Conservation (phyloP, 1,140 invertebrate genomes). For the Homarus americanus region DNA sequence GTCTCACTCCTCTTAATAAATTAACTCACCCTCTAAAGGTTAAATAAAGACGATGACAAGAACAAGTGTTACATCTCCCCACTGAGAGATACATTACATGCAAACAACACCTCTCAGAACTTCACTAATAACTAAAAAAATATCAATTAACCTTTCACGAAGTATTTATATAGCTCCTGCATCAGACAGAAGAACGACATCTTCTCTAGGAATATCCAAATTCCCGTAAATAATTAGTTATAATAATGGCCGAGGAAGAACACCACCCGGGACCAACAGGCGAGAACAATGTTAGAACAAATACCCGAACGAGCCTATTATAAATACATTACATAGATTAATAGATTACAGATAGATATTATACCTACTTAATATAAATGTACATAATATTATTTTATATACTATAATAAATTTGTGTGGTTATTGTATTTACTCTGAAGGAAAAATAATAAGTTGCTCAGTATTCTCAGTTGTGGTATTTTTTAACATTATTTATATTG, state of each 20-base stretch:
- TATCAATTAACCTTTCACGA: constrained; percentile 24
- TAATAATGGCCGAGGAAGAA: neutral
- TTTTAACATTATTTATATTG: no score
- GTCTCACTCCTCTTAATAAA: neutral
- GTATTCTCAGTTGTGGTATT: no score
- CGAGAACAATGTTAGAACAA: no score
- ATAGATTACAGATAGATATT: no score
- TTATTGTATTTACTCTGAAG: no score
- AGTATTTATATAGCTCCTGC: constrained; percentile 53
- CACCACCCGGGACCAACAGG: no score
- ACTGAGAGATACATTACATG: neutral
- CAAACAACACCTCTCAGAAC: neutral
- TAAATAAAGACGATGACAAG: neutral
- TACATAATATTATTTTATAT: no score
- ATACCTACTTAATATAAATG: no score
- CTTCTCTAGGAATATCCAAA: neutral
- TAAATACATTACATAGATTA: no score
- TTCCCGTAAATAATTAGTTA: neutral
- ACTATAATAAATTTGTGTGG: no score
- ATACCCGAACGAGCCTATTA: no score
- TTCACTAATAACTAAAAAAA: neutral
- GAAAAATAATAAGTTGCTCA: no score
- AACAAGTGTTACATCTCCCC: neutral
- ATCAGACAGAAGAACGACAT: constrained; percentile 53
- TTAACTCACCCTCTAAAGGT: neutral